Base-by-base conservation (phyloP, 2,888 invertebrate species). In the Drosophila pegasa region DNA sequence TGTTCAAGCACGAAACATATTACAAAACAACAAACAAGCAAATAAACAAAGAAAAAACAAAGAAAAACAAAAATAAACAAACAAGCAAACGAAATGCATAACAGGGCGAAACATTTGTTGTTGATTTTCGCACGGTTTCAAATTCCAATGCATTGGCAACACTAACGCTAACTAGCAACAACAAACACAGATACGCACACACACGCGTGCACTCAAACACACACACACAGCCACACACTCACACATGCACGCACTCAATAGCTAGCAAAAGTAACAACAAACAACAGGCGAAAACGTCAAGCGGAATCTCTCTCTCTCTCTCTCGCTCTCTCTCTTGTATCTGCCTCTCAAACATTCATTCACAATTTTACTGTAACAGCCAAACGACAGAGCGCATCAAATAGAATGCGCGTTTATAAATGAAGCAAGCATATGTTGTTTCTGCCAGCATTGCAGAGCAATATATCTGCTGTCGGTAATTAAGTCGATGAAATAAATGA, bases 81-180 rank as follows among this genome's bases (percentile, higher is more conserved):
- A 65, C 45, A 77, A 55, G 50, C 51, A 54, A 68, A 75, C 38
- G 67, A 65, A 63, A 43, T 37, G 27, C 55, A 52, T 40, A 62
- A 57, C 22, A 59, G 38, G 14, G 50, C 45, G 25, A 35, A 35
- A 55, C 59, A 63, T 43, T 71, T 67, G 43, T 58, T 76, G 71
- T 84, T 63, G 35, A 59, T 74, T 74, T 78, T 85, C 67, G 82
- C 79, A 87, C 79, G 86, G 86, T 73, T 66, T 85, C 69, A 71
- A 85, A 82, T 83, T 83, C 76, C 88, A 78, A 78, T 85, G 82
- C 75, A 84, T 72, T 83, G 80, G 71, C 80, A 86, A 82, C 80
- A 86, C 82, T 78, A 70, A 48, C 64, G 65, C 64, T 75, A 69
- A 68, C 64, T 70, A 65, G 57, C 66, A 75, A 61, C 77, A 80